Base-by-base conservation (phyloP, 2,888 invertebrate species). In the Tuta absoluta region DNA sequence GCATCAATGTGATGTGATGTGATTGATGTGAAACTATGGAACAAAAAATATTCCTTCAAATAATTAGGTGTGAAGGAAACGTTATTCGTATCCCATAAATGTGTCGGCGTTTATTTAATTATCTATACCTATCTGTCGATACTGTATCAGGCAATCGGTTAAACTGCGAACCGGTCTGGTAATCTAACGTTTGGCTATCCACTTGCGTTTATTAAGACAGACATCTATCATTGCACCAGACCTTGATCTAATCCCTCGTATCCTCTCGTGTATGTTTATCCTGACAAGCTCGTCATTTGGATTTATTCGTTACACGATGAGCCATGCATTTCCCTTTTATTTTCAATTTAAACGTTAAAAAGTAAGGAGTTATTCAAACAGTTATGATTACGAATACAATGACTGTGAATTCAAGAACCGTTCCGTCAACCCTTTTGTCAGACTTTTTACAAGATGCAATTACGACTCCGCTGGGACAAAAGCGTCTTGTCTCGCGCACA, bases 221-320 rank as follows among this genome's bases (percentile, higher is more conserved):
- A 81, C 85, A 76, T 81, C 76, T 81, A 75, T 80, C 80, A 73
- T 74, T 77, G 75, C 69, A 71, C 69, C 72, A 81, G 83, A 78
- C 83, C 86, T 87, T 84, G 84, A 74, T 75, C 68, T 79, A 81
- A 86, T 85, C 69, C 75, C 72, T 75, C 71, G 72, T 75, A 78
- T 85, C 84, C 85, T 83, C 76, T 70, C 65, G 70, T 74, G 72
- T 75, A 71, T 75, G 72, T 73, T 73, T 76, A 71, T 77, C 23
- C 23, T 53, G 68, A 65, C 63, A 45, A 58, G 37, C 58, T 57
- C n/a, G 19, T 14, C 14, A 33, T 28, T 33, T 45, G 45, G 11
- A 56, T 28, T 33, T 28, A 24, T 56, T n/a, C n/a, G 3, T n/a
- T 49, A 17, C 21, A 49, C 21, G n/a, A 21, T 23, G 21, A 49